Evolutionary conservation across 2,888 invertebrate genomes (phyloP).

Genomic region (Harmothoe impar): DNA sequence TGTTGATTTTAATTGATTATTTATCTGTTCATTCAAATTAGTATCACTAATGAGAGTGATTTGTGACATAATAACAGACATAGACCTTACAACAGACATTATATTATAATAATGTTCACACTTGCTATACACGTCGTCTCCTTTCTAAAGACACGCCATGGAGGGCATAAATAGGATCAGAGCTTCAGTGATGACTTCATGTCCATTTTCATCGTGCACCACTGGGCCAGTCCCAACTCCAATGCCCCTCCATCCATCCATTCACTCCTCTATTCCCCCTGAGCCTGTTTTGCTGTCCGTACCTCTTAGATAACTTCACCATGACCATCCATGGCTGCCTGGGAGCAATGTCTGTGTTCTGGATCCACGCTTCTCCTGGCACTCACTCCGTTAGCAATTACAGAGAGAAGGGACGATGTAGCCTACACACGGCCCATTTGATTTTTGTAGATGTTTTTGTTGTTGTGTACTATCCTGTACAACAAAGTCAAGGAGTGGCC

Average conservation of each 20-base stretch:
- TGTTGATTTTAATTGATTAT: conserved; percentile 32
- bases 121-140: background rate
- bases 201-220: background rate
- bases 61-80: conserved; percentile 19
- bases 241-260: background rate
- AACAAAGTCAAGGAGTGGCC: background rate
- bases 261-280: background rate
- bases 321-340: background rate
- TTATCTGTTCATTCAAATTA: background rate
- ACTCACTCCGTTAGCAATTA: background rate
- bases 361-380: background rate
- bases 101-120: background rate
- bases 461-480: background rate
- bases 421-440: background rate
- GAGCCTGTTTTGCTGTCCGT: background rate
- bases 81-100: background rate
- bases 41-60: background rate
- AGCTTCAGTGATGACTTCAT: background rate
- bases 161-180: too few species aligned
- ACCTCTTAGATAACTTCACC: background rate
- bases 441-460: too few species aligned
- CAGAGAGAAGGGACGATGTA: background rate
- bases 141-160: background rate
- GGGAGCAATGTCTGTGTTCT: background rate
- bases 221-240: background rate